These are phyloP conservation scores for Aelia acuminata DNA, from an alignment of 2,888 invertebrate genomes.

Conservation along the genomic window DNA sequence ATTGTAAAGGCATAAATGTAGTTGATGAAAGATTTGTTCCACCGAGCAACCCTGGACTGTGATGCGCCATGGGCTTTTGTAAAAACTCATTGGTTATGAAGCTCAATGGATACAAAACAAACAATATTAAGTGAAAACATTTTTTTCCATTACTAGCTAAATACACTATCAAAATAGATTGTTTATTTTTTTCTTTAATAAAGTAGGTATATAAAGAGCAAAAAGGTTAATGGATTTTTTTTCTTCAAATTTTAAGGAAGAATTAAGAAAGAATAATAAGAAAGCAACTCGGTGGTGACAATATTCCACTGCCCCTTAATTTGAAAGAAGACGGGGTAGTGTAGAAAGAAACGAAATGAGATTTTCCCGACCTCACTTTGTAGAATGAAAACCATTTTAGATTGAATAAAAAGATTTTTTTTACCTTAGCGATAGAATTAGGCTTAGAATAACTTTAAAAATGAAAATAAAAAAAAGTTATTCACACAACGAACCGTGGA, in stretches of 20 bases:
- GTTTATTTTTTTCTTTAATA: no score
- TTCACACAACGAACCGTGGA: background rate
- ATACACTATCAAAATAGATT: no score
- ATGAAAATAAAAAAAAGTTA: background rate
- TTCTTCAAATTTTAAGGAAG: background rate
- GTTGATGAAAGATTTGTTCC: no score
- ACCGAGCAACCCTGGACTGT: no score
- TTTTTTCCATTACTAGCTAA: no score
- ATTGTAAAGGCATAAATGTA: no score
- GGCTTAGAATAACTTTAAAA: background rate
- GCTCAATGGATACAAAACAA: no score
- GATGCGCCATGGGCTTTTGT: no score
- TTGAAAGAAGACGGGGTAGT: background rate
- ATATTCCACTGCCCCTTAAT: background rate
- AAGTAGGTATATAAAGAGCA: no score
- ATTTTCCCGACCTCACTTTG: background rate
- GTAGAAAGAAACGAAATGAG: conserved; percentile 38
- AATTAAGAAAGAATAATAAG: background rate
- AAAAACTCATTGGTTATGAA: no score
- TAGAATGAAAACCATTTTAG: conserved; percentile 26
- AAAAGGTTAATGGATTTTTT: background rate
- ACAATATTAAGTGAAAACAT: no score
- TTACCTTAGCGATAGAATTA: background rate
- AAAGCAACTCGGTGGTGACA: background rate
- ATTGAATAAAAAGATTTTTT: conserved; percentile 22